Conservation (phyloP, 2,888 invertebrate genomes). For the Eledona agricola region DNA sequence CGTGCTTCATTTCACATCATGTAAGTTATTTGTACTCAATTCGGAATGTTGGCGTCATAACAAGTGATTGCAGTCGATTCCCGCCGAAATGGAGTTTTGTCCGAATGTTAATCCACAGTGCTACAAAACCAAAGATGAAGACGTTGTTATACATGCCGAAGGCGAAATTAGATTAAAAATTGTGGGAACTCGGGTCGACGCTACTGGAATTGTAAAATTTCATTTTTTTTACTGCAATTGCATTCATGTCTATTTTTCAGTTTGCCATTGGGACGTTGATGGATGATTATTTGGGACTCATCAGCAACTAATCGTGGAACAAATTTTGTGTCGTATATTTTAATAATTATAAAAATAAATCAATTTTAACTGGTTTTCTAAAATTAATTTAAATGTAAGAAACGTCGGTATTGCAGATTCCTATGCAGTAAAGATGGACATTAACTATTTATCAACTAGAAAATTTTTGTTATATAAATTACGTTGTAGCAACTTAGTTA, state of each 20-base stretch:
- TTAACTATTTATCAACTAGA: no score
- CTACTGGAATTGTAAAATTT: constrained; percentile 92
- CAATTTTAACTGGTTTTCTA: no score
- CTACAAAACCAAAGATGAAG: constrained; percentile 98
- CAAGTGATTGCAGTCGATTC: constrained; percentile 81
- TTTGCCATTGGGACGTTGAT: constrained; percentile 99
- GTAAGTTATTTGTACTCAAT: constrained; percentile 69
- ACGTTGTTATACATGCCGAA: constrained; percentile 95
- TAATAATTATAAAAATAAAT: no score
- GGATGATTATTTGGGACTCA: constrained; percentile 96
- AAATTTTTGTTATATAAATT: no score
- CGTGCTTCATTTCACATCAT: constrained; percentile 97
- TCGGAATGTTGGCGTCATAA: no score
- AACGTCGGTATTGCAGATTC: no score
- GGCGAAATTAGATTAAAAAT: constrained; percentile 98
- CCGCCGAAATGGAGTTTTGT: constrained; percentile 99
- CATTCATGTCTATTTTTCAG: constrained; percentile 68
- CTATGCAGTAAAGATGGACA: no score
- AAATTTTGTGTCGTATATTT: constrained; percentile 8
- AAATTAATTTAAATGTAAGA: no score
- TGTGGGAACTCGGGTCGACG: constrained; percentile 98
- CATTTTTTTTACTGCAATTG: constrained; percentile 14
- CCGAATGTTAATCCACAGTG: constrained; percentile 97
- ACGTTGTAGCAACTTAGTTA: no score
- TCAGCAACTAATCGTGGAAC: constrained; percentile 59